A percentile compares a stretch with the other conserved stretches of the same genome.
These are phyloP conservation scores for Bothrops alternatus DNA, from an alignment of 2,797 vertebrate species.

Conservation along the genomic window DNA sequence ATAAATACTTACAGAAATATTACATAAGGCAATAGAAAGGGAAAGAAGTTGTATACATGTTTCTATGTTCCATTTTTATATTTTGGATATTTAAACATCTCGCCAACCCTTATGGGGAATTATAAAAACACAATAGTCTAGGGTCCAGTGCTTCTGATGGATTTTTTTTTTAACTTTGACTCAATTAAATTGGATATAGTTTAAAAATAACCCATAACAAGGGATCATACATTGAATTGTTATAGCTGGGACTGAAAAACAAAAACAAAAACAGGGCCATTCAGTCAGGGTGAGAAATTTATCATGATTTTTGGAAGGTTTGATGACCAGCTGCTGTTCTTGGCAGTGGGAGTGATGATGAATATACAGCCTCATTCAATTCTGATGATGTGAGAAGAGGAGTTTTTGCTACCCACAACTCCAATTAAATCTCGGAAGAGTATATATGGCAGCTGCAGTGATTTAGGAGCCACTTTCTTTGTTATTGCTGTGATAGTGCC, in stretches of 20 bases:
- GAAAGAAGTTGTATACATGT: background rate
- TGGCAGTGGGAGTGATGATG: background rate
- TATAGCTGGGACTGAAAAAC: background rate
- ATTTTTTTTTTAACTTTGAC: background rate
- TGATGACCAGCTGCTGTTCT: background rate
- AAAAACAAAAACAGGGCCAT: background rate
- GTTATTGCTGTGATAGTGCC: background rate
- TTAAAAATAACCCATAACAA: background rate
- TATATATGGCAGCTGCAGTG: background rate
- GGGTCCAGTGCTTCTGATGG: background rate
- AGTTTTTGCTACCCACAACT: background rate
- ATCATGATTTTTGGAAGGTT: background rate
- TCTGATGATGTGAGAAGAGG: background rate
- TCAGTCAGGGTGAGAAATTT: background rate
- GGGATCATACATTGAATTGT: background rate
- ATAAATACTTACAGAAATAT: background rate
- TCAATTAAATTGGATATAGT: background rate
- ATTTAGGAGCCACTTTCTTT: background rate
- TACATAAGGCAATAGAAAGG: background rate
- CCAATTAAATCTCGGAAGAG: background rate
- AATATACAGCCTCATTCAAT: background rate
- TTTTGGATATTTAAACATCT: background rate
- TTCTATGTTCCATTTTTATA: background rate
- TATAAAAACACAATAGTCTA: background rate
- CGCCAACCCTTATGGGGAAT: background rate